Percentiles rank a stretch among this genome's conserved stretches.
phyloP scores from a whole-genome alignment of 2,797 vertebrate species.

The Lutjanus argentimaculatus region DNA sequence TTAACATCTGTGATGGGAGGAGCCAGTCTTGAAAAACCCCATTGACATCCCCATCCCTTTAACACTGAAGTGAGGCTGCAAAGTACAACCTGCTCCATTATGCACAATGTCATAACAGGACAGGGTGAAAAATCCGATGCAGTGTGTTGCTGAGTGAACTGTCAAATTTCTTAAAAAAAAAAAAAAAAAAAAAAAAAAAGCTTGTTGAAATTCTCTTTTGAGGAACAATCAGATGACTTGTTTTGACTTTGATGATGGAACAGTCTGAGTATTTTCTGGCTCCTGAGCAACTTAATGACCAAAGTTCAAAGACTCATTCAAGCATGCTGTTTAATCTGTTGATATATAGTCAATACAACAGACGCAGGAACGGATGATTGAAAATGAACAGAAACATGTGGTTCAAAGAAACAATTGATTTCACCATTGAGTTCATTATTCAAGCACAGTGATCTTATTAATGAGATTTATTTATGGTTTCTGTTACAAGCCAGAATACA shows the following conservation, averaged over 20 bases:
- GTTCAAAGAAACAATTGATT: slow-evolving; percentile 5
- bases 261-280: not conserved
- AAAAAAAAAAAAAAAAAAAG: not conserved
- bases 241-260: not conserved
- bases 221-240: not conserved
- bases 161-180: not conserved
- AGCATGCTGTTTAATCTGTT: not conserved
- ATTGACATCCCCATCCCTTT: slow-evolving; percentile 7
- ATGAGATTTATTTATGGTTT: not conserved
- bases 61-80: slow-evolving; percentile 16
- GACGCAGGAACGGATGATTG: not conserved
- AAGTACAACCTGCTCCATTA: not conserved
- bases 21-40: slow-evolving; percentile 2
- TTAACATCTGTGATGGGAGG: slow-evolving; percentile 63
- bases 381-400: not conserved
- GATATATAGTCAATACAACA: not conserved
- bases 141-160: not conserved
- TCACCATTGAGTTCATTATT: not conserved
- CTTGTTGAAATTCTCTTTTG: not conserved
- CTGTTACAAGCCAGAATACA: not conserved
- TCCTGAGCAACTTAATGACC: not conserved
- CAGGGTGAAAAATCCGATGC: not conserved
- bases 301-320: not conserved
- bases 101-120: not conserved
- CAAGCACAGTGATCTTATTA: not conserved